Evolutionary conservation across 2,797 vertebrate species (phyloP).

Genomic region (Notolabrus celidotus): DNA sequence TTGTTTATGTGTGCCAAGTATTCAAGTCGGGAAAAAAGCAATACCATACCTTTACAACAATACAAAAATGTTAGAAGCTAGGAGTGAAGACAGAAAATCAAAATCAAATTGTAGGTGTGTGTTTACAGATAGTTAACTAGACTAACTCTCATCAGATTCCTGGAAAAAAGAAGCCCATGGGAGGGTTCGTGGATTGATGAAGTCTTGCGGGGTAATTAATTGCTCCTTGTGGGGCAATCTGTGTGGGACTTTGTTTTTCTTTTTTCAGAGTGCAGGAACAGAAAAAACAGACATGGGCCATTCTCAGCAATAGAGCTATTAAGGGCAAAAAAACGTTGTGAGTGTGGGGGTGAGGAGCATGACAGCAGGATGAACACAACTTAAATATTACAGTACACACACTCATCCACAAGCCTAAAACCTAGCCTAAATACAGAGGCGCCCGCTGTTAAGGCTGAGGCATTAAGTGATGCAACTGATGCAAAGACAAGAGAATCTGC

Average conservation of each 20-base stretch:
- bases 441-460: conserved; percentile 73
- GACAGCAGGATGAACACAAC: conserved; percentile 74
- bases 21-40: conserved; percentile 14
- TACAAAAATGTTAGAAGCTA: conserved; percentile 30
- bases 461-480: conserved; percentile 77
- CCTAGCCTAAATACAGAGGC: conserved; percentile 84
- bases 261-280: conserved; percentile 70
- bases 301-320: conserved; percentile 71
- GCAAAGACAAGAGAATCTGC: conserved; percentile 83
- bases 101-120: conserved; percentile 40
- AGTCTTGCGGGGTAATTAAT: conserved; percentile 77
- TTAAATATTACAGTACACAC: conserved; percentile 81
- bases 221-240: conserved; percentile 78
- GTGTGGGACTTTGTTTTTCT: conserved; percentile 79
- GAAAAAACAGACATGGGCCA: conserved; percentile 71
- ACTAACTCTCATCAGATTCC: conserved; percentile 46
- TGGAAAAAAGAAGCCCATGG: conserved; percentile 48
- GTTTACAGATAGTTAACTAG: conserved; percentile 52
- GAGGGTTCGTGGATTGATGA: conserved; percentile 71
- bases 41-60: conserved; percentile 16
- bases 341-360: conserved; percentile 50
- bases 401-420: conserved; percentile 55
- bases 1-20: conserved; percentile 31
- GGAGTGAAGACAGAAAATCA: conserved; percentile 1
- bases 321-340: conserved; percentile 51